Percentiles rank a stretch among this genome's conserved stretches.
Conservation (phyloP, 2,797 vertebrate species). For the Alosa sapidissima region DNA sequence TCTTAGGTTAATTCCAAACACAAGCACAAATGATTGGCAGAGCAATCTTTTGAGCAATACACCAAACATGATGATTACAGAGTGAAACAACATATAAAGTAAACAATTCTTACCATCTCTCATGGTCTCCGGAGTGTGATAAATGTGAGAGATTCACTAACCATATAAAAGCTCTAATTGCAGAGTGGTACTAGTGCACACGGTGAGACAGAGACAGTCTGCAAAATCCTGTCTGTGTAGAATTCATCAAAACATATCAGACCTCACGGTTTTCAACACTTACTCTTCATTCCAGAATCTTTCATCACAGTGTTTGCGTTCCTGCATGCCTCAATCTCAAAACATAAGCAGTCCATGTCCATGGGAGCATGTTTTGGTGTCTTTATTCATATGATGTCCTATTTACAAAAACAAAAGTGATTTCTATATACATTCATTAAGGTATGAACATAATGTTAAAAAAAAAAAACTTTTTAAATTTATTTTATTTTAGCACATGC, state of each 20-base stretch:
- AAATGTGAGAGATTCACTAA: neutral
- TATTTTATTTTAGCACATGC: slow-evolving; percentile 58
- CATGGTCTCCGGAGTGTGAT: neutral
- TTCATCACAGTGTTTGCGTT: neutral
- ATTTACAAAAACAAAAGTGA: slow-evolving; percentile 57
- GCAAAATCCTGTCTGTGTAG: neutral
- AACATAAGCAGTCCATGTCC: neutral
- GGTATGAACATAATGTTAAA: slow-evolving; percentile 64
- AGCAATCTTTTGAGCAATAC: neutral
- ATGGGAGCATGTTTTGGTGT: slow-evolving; percentile 21
- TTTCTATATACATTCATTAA: slow-evolving; percentile 63
- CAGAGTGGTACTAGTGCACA: neutral
- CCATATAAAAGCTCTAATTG: neutral
- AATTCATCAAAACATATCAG: neutral
- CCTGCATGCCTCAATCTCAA: neutral
- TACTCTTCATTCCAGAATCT: neutral
- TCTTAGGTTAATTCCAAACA: neutral
- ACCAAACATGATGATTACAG: neutral
- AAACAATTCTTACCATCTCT: neutral
- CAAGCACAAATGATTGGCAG: neutral
- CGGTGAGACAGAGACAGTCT: neutral
- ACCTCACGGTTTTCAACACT: neutral
- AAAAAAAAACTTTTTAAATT: slow-evolving; percentile 23
- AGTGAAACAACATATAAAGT: neutral
- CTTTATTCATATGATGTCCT: slow-evolving; percentile 53